Evolutionary conservation across 2,113 vertebrate genomes (phyloP).

Genomic region (Sprattus sprattus): DNA sequence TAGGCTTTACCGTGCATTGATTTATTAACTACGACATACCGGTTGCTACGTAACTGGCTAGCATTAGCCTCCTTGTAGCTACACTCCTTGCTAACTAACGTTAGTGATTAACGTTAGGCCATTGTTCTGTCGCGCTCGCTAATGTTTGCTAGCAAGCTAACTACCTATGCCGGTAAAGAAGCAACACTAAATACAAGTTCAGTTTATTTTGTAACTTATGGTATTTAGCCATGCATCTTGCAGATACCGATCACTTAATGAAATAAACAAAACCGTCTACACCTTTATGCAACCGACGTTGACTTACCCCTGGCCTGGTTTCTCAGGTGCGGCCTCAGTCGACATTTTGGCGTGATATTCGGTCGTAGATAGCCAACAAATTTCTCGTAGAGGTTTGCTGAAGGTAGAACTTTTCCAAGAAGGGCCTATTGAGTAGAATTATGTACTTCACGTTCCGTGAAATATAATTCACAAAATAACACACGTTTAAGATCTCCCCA

Average conservation of each 20-base stretch:
- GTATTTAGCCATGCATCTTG: neutral
- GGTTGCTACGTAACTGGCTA: neutral
- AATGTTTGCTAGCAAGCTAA: neutral
- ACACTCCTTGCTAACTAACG: neutral
- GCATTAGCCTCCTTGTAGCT: too few species aligned
- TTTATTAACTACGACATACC: neutral
- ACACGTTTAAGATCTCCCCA: neutral
- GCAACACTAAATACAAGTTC: too few species aligned
- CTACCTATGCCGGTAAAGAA: too few species aligned
- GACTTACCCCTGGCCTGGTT: conserved; percentile 58
- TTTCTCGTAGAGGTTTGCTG: neutral
- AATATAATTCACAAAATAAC: conserved; percentile 8
- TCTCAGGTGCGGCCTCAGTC: conserved; percentile 56
- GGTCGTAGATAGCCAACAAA: neutral
- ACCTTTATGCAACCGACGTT: neutral
- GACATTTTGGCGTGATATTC: conserved; percentile 60
- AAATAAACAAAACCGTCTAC: neutral
- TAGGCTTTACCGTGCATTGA: neutral
- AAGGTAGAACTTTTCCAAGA: neutral
- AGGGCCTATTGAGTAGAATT: neutral
- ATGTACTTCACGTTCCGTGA: neutral
- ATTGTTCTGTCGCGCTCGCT: neutral
- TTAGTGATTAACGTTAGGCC: neutral
- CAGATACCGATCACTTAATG: neutral
- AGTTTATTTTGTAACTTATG: too few species aligned